Percentiles rank a stretch among this genome's conserved stretches.
These are phyloP conservation scores for Manduca sexta DNA, from an alignment of 1,140 invertebrate genomes.

Conservation along the genomic window DNA sequence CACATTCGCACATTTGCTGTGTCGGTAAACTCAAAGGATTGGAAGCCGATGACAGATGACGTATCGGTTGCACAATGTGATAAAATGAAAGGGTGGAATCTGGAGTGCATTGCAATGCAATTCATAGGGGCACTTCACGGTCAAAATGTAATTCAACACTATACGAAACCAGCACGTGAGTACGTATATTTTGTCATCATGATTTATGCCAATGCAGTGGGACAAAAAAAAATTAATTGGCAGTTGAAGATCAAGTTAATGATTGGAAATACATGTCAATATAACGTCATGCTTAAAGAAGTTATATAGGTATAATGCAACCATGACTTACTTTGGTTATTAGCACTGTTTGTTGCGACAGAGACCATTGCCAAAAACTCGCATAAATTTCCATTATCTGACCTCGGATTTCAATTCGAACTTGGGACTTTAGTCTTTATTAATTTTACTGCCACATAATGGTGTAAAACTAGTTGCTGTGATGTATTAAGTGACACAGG, in stretches of 20 bases:
- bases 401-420: no score
- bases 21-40: constrained; percentile 55
- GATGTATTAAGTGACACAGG: no score
- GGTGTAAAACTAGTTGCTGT: no score
- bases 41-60: constrained; percentile 52
- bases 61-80: constrained; percentile 61
- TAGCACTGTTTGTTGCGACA: no score
- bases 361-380: no score
- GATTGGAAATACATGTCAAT: constrained; percentile 3
- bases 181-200: constrained; percentile 1
- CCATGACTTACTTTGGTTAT: no score
- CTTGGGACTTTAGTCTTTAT: no score
- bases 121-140: constrained; percentile 61
- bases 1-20: constrained; percentile 10
- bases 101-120: constrained; percentile 62
- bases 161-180: constrained; percentile 52
- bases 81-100: constrained; percentile 60
- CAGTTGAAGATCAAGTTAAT: no score
- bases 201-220: neutral
- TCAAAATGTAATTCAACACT: constrained; percentile 61
- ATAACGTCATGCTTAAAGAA: neutral
- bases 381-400: no score
- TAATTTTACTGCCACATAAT: no score
- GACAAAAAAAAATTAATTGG: no score
- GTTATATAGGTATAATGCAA: no score